Conservation (phyloP, 1,140 invertebrate genomes). For the Nomia melanderi region DNA sequence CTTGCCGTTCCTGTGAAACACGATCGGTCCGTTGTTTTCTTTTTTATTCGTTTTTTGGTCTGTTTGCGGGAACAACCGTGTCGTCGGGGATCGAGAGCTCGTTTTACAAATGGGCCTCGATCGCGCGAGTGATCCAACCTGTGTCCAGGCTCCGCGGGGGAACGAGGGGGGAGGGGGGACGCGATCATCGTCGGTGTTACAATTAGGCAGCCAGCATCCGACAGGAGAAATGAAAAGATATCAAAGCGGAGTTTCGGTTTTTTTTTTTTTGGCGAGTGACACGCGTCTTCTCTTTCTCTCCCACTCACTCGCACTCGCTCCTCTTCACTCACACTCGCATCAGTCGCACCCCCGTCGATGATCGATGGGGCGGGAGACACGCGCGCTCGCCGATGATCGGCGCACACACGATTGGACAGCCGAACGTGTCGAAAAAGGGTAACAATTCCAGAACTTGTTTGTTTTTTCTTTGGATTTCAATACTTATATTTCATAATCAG, state of each 20-base stretch:
- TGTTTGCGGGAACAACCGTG: neutral
- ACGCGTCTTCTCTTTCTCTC: constrained; percentile 10
- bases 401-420: constrained; percentile 42
- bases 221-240: neutral
- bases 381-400: constrained; percentile 1
- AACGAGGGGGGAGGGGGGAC: no score
- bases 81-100: neutral
- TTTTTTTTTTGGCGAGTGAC: neutral
- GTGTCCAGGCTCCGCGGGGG: no score
- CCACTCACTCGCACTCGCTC: neutral
- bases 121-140: neutral
- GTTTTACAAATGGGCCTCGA: neutral
- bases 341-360: neutral
- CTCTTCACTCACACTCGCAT: neutral
- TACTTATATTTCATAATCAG: constrained; percentile 74
- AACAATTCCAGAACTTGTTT: constrained; percentile 73
- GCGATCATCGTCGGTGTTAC: neutral
- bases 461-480: constrained; percentile 70
- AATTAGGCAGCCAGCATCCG: neutral
- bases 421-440: constrained; percentile 53
- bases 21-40: neutral
- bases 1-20: no score
- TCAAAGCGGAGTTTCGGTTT: no score
- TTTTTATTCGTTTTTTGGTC: neutral
- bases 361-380: neutral